Evolutionary conservation across 2,113 vertebrate genomes (phyloP), one percentile per base, ranked within the genome.

Genomic region (Ctenomys sociabilis): DNA sequence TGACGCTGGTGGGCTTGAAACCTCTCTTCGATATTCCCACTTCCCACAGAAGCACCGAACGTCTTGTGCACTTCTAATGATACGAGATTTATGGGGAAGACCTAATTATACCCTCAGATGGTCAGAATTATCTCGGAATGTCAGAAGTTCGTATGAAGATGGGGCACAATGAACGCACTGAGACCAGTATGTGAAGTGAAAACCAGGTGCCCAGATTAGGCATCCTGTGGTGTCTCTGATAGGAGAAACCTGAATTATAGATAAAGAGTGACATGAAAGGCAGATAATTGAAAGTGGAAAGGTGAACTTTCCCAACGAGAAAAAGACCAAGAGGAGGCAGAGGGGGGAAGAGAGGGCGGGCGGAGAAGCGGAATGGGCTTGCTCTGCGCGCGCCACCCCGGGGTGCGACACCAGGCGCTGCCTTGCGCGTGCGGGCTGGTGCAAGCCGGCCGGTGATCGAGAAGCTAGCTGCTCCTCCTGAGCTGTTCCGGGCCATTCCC

Each of bases 361-460:
- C 1, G 8, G 16, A 72, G n/a, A 22, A 22, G n/a, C 21, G 70
- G n/a, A 37, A 17, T 3, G 68, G n/a, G 19, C 1, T 9, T 24
- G 37, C 10, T 73, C n/a, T 73, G 37, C 8, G 9, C 9, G n/a
- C 17, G 17, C 2, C n/a, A 21, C 7, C n/a, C 21, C n/a, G 17
- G 1, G 7, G 70, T 4, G 49, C 49, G n/a, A n/a, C n/a, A n/a
- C n/a, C n/a, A n/a, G n/a, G n/a, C n/a, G n/a, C n/a, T n/a, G n/a
- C n/a, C n/a, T n/a, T n/a, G 35, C 17, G 16, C 35, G 9, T 7
- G 12, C 0, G 35, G 14, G 6, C 35, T 40, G 4, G 5, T 24
- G 10, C 37, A 37, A 75, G 2, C 22, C 37, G 6, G 10, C 26
- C 22, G 0, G 52, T 49, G 73, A 35, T 92, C 52, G 57, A 75